Base-by-base conservation (phyloP, 2,797 vertebrate species). In the Sebastolobus alascanus region DNA sequence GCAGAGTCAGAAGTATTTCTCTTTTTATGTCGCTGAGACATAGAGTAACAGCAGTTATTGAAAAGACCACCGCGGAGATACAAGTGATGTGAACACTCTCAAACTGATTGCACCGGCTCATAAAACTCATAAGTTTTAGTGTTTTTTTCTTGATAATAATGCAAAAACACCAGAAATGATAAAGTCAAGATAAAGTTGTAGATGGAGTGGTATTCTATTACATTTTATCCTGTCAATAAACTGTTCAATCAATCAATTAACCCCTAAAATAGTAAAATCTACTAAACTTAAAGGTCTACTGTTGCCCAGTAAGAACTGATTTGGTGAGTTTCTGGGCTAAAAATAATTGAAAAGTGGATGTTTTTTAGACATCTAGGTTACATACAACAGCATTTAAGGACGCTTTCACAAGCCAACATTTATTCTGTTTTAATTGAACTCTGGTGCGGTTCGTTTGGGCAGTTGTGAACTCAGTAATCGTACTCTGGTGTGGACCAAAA, bases 31-130 rank as follows among this genome's bases (percentile, higher is more conserved):
- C 3, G 7, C 3, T 58, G 65, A 20, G 8, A 27, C 55, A 68
- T 33, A 69, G 43, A 69, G 61, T 6, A 74, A 35, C 81, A 83
- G 74, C 82, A 66, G 82, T 77, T 50, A 65, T 37, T 73, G 68
- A 70, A 73, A 73, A 37, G 68, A 61, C 54, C 68, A 33, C 82
- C 29, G 50, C 1, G 4, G 77, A 14, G 79, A 84, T 63, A 77
- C 64, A 9, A 76, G 54, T 35, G 59, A 68, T 25, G 11, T 20
- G 27, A 75, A 64, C 72, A 6, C 73, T 65, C 73, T 73, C 0
- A 1, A 60, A 58, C 56, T 82, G 79, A 80, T 80, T 83, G 68
- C 68, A 29, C 6, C 1, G 1, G n/a, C 54, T 69, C 14, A 18
- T 56, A 55, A 50, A 25, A 18, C 11, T 60, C 1, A 0, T 14